These are phyloP conservation scores for Himalopsyche japonica DNA, from an alignment of 2,888 invertebrate species.

Conservation along the genomic window DNA sequence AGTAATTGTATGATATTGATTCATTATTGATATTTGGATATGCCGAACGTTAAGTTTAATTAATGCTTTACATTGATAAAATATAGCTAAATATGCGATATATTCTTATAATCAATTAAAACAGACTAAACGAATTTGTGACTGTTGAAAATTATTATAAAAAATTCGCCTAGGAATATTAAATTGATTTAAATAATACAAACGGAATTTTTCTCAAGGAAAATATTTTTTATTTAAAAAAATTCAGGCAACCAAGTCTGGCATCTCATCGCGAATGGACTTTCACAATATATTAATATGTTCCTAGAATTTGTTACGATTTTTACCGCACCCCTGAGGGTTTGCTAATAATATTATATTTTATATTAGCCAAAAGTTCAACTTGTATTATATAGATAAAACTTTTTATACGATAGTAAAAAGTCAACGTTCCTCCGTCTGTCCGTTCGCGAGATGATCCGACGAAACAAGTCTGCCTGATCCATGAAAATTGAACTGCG, in stretches of 20 bases:
- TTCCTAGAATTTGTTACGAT: conserved; percentile 1
- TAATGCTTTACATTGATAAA: conserved; percentile 27
- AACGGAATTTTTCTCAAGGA: not conserved
- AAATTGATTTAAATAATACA: not conserved
- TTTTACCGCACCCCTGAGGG: not conserved
- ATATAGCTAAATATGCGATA: conserved; percentile 26
- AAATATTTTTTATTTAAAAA: not conserved
- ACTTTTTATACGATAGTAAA: not conserved
- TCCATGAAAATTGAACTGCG: not conserved
- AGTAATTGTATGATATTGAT: conserved; percentile 23
- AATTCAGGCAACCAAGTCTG: not conserved
- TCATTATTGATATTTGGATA: conserved; percentile 16
- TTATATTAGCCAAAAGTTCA: not conserved
- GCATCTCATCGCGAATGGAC: not conserved
- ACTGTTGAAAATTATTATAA: not conserved
- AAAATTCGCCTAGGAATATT: not conserved
- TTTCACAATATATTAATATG: not conserved
- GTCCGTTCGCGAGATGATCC: not conserved
- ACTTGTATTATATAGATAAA: not conserved
- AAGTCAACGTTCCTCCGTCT: not conserved
- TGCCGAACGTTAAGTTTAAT: conserved; percentile 19
- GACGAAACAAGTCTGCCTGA: not conserved
- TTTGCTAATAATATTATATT: not conserved
- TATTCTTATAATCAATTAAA: conserved; percentile 12
- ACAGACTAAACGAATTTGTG: not conserved